Percentiles rank a stretch among this genome's conserved stretches.
phyloP scores from a whole-genome alignment of 2,797 vertebrate species.

The Hydrophis major region DNA sequence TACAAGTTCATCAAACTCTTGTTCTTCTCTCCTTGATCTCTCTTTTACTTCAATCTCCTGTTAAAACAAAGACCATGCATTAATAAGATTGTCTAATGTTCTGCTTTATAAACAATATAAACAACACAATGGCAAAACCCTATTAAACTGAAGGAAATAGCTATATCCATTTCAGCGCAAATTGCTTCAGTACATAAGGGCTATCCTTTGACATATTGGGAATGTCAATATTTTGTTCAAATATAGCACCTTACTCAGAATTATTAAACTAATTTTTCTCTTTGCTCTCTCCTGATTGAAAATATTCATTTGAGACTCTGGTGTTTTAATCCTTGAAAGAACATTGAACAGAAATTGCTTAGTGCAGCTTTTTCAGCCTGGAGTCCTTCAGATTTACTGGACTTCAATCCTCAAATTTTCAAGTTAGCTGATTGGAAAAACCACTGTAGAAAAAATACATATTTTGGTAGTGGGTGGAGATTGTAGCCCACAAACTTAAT shows the following conservation, averaged over 20 bases:
- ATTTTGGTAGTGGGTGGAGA: not conserved
- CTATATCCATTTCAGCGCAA: not conserved
- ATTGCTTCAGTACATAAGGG: not conserved
- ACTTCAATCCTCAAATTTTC: not conserved
- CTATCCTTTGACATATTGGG: not conserved
- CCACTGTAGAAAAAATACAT: not conserved
- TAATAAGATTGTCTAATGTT: slow-evolving; percentile 4
- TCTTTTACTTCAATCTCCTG: slow-evolving; percentile 90
- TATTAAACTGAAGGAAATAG: not conserved
- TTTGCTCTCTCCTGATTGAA: not conserved
- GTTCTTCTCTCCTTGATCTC: slow-evolving; percentile 86
- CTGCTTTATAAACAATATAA: not conserved
- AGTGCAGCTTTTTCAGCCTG: not conserved
- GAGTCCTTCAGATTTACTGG: not conserved
- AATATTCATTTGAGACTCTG: not conserved
- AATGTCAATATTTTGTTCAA: not conserved
- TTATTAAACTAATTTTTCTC: not conserved
- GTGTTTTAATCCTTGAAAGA: not conserved
- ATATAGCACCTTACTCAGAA: not conserved
- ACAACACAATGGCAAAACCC: not conserved
- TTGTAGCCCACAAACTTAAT: not conserved
- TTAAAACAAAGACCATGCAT: slow-evolving; percentile 48
- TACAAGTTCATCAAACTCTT: slow-evolving; percentile 91
- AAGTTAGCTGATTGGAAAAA: not conserved
- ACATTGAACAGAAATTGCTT: not conserved